A percentile compares a stretch with the other conserved stretches of the same genome.
Conservation (phyloP, 2,888 invertebrate genomes). For the Phragmatobia fuliginosa region DNA sequence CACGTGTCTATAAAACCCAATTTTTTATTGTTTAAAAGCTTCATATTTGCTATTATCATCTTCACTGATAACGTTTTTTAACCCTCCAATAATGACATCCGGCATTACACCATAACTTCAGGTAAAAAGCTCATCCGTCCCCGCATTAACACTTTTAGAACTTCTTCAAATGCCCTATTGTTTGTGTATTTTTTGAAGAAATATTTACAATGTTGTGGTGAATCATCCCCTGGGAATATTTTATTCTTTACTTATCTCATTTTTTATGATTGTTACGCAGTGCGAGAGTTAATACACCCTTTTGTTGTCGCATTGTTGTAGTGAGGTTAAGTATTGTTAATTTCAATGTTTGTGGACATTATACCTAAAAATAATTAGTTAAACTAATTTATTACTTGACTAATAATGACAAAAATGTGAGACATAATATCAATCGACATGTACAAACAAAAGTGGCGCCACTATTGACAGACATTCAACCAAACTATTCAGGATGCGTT, state of each 20-base stretch:
- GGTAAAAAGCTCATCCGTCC: constrained; percentile 66
- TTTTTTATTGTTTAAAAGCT: constrained; percentile 23
- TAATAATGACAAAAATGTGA: too few species aligned
- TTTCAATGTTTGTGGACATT: too few species aligned
- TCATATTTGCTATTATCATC: constrained; percentile 35
- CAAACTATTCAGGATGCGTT: too few species aligned
- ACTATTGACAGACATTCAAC: too few species aligned
- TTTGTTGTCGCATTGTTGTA: constrained; percentile 15
- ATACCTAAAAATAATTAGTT: too few species aligned
- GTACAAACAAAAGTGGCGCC: too few species aligned
- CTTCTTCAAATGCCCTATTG: constrained; percentile 59
- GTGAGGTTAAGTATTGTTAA: constrained; percentile 14
- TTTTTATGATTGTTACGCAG: constrained; percentile 55
- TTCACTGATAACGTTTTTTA: constrained; percentile 45
- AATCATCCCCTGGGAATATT: constrained; percentile 55
- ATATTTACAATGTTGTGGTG: constrained; percentile 57
- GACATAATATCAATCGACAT: too few species aligned
- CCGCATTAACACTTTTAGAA: constrained; percentile 71
- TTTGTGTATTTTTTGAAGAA: constrained; percentile 54
- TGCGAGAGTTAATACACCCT: constrained; percentile 19
- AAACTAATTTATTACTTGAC: too few species aligned
- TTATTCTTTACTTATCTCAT: constrained; percentile 49
- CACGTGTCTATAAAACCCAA: background rate
- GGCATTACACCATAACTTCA: constrained; percentile 54
- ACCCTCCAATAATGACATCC: constrained; percentile 66